Base-by-base conservation (phyloP, 2,113 vertebrate genomes). In the Bostrychus sinensis region DNA sequence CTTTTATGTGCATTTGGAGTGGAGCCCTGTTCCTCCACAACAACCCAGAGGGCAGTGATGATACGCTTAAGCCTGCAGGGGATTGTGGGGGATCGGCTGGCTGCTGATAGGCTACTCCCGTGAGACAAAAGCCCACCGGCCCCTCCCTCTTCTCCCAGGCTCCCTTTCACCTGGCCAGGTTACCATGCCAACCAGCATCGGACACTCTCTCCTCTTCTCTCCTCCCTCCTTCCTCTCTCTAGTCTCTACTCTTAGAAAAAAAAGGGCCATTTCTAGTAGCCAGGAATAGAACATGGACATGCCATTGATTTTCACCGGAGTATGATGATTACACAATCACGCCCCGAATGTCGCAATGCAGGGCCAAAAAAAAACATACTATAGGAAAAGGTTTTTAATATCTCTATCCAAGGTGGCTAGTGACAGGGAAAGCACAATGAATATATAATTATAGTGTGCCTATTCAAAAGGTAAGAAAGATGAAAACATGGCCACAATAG, bases 151-250 rank as follows among this genome's bases (percentile, higher is more conserved):
- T 74, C 76, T 85, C 75, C 80, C 86, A 79, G 79, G 72, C 88
- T 90, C 86, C 88, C 83, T 91, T 90, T 92, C 88, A 92, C 91
- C 91, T 92, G 90, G 88, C 87, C 91, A 91, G 80, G 91, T 92
- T 92, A 88, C 91, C 89, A 92, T 92, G 88, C 88, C 91, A 92
- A 92, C 91, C 86, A 86, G 76, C 85, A 85, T 87, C 59, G 85
- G 88, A 83, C 89, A 87, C 77, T 84, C 78, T 77, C 78, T 80
- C 67, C 70, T 75, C 55, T 43, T 26, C 26, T 61, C 53, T 54
- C 55, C 48, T 67, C 61, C 67, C 51, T 51, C 66, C 70, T 38
- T 69, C 36, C 71, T 66, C 77, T 68, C 75, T 50, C 66, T 30
- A 59, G 71, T 64, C 77, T 77, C 70, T 65, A 64, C 79, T 85